Percentiles rank a stretch among this genome's conserved stretches.
phyloP scores from a whole-genome alignment of 2,888 invertebrate genomes.

The Heliconius charithonia region DNA sequence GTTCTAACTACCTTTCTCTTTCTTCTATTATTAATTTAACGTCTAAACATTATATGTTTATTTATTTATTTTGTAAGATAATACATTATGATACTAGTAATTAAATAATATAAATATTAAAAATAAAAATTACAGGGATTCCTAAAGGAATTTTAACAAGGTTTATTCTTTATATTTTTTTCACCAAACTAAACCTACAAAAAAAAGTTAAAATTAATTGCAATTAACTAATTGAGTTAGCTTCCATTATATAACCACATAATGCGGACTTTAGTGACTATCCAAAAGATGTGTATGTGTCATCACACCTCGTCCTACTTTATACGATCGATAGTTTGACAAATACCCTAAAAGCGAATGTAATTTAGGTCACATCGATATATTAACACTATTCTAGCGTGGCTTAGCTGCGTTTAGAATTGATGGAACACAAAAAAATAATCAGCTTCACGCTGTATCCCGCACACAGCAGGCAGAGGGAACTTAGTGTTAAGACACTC shows the following conservation, averaged over 20 bases:
- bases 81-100: too few species aligned
- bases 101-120: background rate
- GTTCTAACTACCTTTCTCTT: too few species aligned
- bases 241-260: conserved; percentile 7
- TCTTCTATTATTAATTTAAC: too few species aligned
- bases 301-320: conserved; percentile 45
- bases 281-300: conserved; percentile 33
- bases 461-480: too few species aligned
- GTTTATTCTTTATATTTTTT: too few species aligned
- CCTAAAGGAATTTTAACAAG: background rate
- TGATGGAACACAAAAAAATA: background rate
- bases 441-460: too few species aligned
- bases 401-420: conserved; percentile 5
- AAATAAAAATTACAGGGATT: background rate
- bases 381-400: conserved; percentile 16
- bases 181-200: background rate
- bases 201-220: background rate
- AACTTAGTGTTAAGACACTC: too few species aligned
- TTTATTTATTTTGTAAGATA: too few species aligned
- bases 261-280: conserved; percentile 18
- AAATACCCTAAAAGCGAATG: conserved; percentile 37
- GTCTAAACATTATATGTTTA: too few species aligned
- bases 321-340: conserved; percentile 46
- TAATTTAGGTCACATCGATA: conserved; percentile 42
- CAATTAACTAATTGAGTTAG: conserved; percentile 13